Base-by-base conservation (phyloP, 2,888 invertebrate species). In the Diarsia dahlii region DNA sequence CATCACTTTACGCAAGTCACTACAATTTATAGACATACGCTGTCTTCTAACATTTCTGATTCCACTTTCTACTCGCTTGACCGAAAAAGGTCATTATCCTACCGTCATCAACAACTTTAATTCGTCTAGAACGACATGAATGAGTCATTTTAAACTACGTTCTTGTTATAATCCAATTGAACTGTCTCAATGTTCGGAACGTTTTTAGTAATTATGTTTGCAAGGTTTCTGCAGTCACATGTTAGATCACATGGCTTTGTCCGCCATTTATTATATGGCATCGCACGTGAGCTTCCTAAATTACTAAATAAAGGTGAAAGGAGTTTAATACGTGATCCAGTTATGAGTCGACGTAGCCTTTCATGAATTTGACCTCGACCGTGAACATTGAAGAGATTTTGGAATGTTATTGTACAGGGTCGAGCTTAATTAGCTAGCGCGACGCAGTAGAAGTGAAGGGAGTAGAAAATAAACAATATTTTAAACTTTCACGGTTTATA, bases 151-250 rank as follows among this genome's bases (percentile, higher is more conserved):
- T 13, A 74, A 74, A 71, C 52, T 48, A n/a, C n/a, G 45, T 63
- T 45, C 13, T 64, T 46, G 46, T 74, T 71, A 58, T 85, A 88
- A 88, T 88, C 85, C 81, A 84, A 88, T 88, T 81, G 68, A 71
- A 64, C 13, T 73, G 74, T 76, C 54, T 75, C 74, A 60, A 69
- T 78, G 74, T 74, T 78, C 58, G 63, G 68, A 75, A 60, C 68
- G 77, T 81, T 81, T 85, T 75, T 80, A 76, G 72, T 86, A 80
- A 84, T 86, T 81, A 82, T 69, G 66, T 15, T 76, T 66, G 65
- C 85, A 80, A 79, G 88, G 87, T 77, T 87, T 87, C 84, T 46
- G 74, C 18, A 8, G 74, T 86, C 90, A 90, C 90, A 87, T 87
- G 87, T 82, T 56, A n/a, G 74, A 58, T 80, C 82, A 78, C 77